Evolutionary conservation across 2,797 vertebrate species (phyloP), one percentile per base, ranked within the genome.

Genomic region (Nannoperca australis): DNA sequence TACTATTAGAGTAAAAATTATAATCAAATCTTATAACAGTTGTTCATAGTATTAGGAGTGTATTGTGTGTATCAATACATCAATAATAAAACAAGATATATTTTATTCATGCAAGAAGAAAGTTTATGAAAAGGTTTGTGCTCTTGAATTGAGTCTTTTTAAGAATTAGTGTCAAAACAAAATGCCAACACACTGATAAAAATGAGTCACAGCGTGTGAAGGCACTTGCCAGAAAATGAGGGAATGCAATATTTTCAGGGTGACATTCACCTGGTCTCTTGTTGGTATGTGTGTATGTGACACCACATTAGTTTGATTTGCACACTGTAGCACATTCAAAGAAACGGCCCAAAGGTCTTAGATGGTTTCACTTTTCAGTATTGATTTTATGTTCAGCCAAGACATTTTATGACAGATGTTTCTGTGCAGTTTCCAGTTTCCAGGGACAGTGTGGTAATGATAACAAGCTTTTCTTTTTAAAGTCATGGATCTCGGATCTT

Each of bases 371-470:
- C 36, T 14, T 61, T 10, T 69, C 36, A 42, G 34, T 27, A 83
- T 59, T 67, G 74, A 76, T 81, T 71, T 83, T 51, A 64, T 1
- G 5, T 40, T 51, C 36, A n/a, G 51, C 40, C 1, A 0, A 36
- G 42, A 34, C 13, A 27, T 9, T 55, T 56, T 34, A 15, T 45
- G 63, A 51, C 22, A 24, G 50, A 71, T 72, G 34, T 49, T 36
- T 49, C 27, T 65, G 42, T 45, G 54, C 9, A n/a, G 44, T 13
- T 47, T 24, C 47, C 34, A 70, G 44, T 27, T 34, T 44, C 61
- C 42, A 44, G 42, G 17, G 45, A 69, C 12, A 22, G 32, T 32
- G 32, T 1, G 9, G 1, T 11, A 22, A 17, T 47, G 53, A 45
- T 38, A 24, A 54, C 22, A 30, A 27, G 24, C 24, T 27, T 27